Evolutionary conservation across 2,888 invertebrate genomes (phyloP).

Genomic region (Herminia tarsipennalis): DNA sequence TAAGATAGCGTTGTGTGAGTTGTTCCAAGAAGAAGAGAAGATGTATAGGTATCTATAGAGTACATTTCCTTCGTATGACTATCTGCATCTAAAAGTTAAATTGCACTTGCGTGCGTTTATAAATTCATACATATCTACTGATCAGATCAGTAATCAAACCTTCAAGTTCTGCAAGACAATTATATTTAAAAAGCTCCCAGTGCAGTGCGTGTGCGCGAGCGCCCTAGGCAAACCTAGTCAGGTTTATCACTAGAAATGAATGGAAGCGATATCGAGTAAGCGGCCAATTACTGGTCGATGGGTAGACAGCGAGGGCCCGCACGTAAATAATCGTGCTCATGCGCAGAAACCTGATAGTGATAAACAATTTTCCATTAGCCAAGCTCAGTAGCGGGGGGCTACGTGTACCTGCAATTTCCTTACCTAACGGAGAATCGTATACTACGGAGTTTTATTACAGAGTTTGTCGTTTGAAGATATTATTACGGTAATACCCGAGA

Average conservation of each 20-base stretch:
- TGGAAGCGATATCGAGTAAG: conserved; percentile 79
- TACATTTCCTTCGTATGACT: no score
- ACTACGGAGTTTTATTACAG: conserved; percentile 71
- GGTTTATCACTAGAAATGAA: conserved; percentile 79
- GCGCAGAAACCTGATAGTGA: conserved; percentile 73
- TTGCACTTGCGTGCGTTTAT: no score
- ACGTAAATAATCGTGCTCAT: conserved; percentile 78
- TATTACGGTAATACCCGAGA: conserved; percentile 72
- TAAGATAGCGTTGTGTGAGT: no score
- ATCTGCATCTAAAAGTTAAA: no score
- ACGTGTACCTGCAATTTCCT: conserved; percentile 60
- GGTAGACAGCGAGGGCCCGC: conserved; percentile 68
- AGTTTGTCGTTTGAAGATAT: conserved; percentile 73
- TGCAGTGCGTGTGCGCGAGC: conserved; percentile 49
- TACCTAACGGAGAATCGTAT: conserved; percentile 63
- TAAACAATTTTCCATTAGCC: conserved; percentile 80
- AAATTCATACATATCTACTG: no score
- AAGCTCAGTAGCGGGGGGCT: conserved; percentile 49
- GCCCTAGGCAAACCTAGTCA: conserved; percentile 57
- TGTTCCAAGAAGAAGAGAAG: no score
- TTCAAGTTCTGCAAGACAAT: conserved; percentile 52
- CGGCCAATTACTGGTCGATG: conserved; percentile 75
- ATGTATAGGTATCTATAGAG: no score
- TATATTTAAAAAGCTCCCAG: conserved; percentile 58
- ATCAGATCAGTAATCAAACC: background rate